These are phyloP conservation scores for Coregonus suidteri DNA, from an alignment of 2,797 vertebrate species.

Conservation along the genomic window DNA sequence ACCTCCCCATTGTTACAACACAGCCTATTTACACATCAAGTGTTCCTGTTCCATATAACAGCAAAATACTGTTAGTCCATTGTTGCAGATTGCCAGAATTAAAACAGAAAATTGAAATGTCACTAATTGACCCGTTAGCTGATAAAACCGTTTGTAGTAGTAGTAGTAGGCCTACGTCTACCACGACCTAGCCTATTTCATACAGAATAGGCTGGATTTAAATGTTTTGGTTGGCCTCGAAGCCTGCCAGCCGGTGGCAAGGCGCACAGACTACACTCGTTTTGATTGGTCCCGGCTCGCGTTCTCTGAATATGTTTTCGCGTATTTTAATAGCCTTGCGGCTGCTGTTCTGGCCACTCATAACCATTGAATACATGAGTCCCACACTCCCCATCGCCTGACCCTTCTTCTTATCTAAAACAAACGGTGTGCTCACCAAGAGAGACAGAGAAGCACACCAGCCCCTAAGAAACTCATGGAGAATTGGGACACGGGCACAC, in stretches of 20 bases:
- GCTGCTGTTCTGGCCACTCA: conserved; percentile 58
- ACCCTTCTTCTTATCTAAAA: conserved; percentile 50
- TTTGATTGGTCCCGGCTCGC: conserved; percentile 61
- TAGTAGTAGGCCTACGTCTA: not conserved
- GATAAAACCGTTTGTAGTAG: not conserved
- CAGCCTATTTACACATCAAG: not conserved
- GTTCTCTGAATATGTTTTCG: conserved; percentile 73
- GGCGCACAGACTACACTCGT: conserved; percentile 24
- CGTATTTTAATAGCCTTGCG: conserved; percentile 74
- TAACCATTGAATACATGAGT: conserved; percentile 64
- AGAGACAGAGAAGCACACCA: conserved; percentile 15
- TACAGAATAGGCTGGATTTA: conserved; percentile 6
- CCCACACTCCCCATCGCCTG: conserved; percentile 50
- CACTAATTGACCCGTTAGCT: not conserved
- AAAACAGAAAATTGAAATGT: not conserved
- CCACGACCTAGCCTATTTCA: not conserved
- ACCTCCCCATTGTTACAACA: not conserved
- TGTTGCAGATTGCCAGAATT: not conserved
- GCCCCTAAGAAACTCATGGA: conserved; percentile 21
- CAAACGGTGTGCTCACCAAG: conserved; percentile 38
- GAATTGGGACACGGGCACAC: conserved; percentile 24
- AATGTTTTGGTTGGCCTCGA: conserved; percentile 45
- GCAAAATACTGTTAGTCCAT: not conserved
- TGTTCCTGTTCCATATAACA: not conserved
- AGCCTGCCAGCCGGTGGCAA: conserved; percentile 31